Base-by-base conservation (phyloP, 2,113 vertebrate genomes). In the Tringa solitaria region DNA sequence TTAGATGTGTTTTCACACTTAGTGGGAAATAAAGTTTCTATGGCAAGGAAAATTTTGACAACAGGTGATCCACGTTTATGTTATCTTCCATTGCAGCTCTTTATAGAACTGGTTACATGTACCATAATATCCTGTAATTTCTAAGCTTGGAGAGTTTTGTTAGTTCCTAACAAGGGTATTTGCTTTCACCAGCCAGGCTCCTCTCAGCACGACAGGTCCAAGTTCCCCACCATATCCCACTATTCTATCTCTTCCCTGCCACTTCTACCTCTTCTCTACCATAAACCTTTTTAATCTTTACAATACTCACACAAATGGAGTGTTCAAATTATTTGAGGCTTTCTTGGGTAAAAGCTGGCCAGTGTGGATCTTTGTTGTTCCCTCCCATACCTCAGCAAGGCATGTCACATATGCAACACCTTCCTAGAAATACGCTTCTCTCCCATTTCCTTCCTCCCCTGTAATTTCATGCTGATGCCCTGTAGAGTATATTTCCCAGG, bases 381-480 rank as follows among this genome's bases (percentile, higher is more conserved):
- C 15, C 30, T 76, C 51, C 57, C 46, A 45, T 57, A 50, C 50
- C 79, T 84, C 76, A 90, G 37, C 14, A 19, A 79, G 68, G 60
- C 23, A 63, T 60, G 60, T 41, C 54, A 82, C 12, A 77, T 35
- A 50, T 79, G 18, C 54, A 64, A 65, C 48, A 89, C 57, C 80
- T 91, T 93, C 78, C 88, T 22, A 59, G 70, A 91, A 74, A 45
- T 53, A 45, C 0, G 1, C 28, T 68, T 65, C 77, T 90, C 48
- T 60, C 69, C 73, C 61, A 77, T 77, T 84, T 85, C 65, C 67
- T 95, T 90, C 95, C 81, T 96, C 94, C 90, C 81, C n/a, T 90
- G 48, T 65, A 96, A 96, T 97, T 97, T 95, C 93, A 72, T 61
- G 60, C 43, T 61, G 82, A n/a, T 82, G 63, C 48, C 46, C 85